phyloP scores from a whole-genome alignment of 1,140 invertebrate species.

The Leguminivora glycinivorella region DNA sequence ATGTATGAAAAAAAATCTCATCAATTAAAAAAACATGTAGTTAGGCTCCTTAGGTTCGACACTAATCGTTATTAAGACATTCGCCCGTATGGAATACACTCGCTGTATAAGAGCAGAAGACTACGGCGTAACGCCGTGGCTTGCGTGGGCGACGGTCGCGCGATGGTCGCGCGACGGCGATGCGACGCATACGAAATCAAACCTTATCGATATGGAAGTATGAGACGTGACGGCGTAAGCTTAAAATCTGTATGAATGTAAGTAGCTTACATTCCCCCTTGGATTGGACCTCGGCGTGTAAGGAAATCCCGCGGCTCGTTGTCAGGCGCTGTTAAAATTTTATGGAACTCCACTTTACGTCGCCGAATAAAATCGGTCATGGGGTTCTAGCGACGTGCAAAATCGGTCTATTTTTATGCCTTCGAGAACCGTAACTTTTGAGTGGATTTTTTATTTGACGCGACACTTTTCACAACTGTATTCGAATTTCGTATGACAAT shows the following conservation, averaged over 20 bases:
- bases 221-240: too few relatives aligned
- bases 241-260: background rate
- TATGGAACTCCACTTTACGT: slow-evolving; percentile 62
- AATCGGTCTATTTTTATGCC: slow-evolving; percentile 71
- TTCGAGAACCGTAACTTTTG: slow-evolving; percentile 57
- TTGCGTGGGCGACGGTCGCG: too few relatives aligned
- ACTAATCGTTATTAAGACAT: too few relatives aligned
- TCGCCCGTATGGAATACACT: too few relatives aligned
- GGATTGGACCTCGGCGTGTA: slow-evolving; percentile 22
- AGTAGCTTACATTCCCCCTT: background rate
- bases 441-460: slow-evolving; percentile 68
- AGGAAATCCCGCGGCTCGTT: slow-evolving; percentile 40
- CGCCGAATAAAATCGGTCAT: slow-evolving; percentile 59
- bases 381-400: slow-evolving; percentile 64
- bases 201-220: background rate
- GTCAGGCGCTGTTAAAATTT: slow-evolving; percentile 59
- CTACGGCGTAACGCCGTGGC: too few relatives aligned
- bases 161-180: too few relatives aligned
- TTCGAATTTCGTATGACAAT: slow-evolving; percentile 28
- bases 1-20: too few relatives aligned
- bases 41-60: too few relatives aligned
- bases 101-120: too few relatives aligned
- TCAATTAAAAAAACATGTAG: too few relatives aligned
- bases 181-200: too few relatives aligned
- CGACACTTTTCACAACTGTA: slow-evolving; percentile 51